These are phyloP conservation scores for Phalacrocorax aristotelis DNA, from an alignment of 2,113 vertebrate genomes.

Conservation along the genomic window DNA sequence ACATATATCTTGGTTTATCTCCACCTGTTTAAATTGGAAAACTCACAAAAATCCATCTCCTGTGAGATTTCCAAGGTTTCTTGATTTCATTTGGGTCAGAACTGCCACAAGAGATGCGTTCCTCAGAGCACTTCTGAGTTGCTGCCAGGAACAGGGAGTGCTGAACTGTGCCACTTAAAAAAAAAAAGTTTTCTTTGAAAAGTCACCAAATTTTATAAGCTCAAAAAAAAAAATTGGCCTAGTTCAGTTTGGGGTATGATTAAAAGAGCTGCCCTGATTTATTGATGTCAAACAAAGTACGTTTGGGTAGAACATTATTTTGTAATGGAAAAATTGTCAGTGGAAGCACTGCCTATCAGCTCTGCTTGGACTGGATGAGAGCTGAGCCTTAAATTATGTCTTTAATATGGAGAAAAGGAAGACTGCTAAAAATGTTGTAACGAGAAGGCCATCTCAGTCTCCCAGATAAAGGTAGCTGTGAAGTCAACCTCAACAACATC, in stretches of 20 bases:
- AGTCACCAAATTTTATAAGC: conserved; percentile 35
- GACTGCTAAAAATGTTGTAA: neutral
- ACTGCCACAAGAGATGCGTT: conserved; percentile 19
- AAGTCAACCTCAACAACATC: neutral
- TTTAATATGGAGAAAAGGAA: neutral
- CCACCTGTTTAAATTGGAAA: conserved; percentile 60
- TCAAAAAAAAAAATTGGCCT: neutral
- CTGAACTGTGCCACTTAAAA: conserved; percentile 2
- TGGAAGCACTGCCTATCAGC: neutral
- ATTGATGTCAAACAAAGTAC: conserved; percentile 30
- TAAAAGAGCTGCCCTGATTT: conserved; percentile 38
- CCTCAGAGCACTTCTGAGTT: conserved; percentile 19
- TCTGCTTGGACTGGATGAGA: neutral
- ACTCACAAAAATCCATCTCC: conserved; percentile 51
- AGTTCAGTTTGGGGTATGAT: neutral
- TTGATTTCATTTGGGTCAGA: conserved; percentile 33
- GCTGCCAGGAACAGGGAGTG: conserved; percentile 53
- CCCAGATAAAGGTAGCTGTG: neutral
- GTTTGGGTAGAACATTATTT: neutral
- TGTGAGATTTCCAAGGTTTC: conserved; percentile 14
- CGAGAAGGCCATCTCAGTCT: neutral
- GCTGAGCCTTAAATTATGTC: neutral
- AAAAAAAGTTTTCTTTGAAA: conserved; percentile 26
- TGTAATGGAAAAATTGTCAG: conserved; percentile 33
- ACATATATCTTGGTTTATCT: conserved; percentile 45